Base-by-base conservation (phyloP, 2,888 invertebrate genomes). In the Desoria tigrina region DNA sequence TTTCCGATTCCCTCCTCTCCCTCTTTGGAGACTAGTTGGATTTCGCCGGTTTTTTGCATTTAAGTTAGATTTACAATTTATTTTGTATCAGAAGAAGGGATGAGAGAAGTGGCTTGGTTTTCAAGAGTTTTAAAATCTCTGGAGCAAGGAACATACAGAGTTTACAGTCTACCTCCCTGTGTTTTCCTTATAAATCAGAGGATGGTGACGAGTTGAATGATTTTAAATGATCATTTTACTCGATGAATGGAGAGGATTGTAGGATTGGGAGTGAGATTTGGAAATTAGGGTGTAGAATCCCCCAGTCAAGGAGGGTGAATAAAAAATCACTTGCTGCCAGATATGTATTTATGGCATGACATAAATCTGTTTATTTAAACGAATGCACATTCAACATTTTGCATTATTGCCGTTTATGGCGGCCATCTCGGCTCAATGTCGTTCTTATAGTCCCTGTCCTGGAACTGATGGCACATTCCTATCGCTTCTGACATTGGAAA, bases 291-390 rank as follows among this genome's bases (percentile, higher is more conserved):
- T 45, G 45, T 45, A n/a, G 16, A 45, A 45, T 45, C 45, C 45
- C 45, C 45, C 21, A 45, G 45, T 45, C n/a, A 6, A 45, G 45
- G 16, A 45, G 45, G 21, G 45, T 16, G 45, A 18, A 21, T 21
- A 45, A 18, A 45, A 45, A 45, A 45, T 45, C 45, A 45, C 21
- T 45, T 45, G 18, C n/a, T 21, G 4, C n/a, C 45, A 18, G 45
- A 18, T 21, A 45, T 21, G 45, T 45, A 45, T 45, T 45, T 45
- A 45, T 45, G 45, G 21, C 4, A 6, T 18, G 45, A 45, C 45
- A 45, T 45, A 45, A 45, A 45, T 45, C 45, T 45, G 21, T 45
- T 45, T 45, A 45, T 45, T 45, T 45, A 45, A 45, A 45, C 45
- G 45, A 45, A 45, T 45, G 45, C 45, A 45, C 45, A 45, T 45